Evolutionary conservation across 1,140 invertebrate genomes (phyloP).

Genomic region (Zaprionus taronus): DNA sequence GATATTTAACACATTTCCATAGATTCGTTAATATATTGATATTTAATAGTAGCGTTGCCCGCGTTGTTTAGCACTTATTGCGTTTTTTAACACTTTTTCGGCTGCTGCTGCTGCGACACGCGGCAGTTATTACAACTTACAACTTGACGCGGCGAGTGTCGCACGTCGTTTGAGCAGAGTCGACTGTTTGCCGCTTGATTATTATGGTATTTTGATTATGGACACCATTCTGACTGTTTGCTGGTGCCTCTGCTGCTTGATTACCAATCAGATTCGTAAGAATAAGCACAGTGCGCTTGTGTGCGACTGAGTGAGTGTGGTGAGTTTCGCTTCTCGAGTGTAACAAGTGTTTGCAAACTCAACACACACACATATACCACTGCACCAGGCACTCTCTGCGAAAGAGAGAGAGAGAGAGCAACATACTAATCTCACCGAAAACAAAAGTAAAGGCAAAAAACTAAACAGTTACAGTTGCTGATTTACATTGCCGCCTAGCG

Average conservation of each 20-base stretch:
- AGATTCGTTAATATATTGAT: slow-evolving; percentile 12
- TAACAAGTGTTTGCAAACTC: slow-evolving; percentile 72
- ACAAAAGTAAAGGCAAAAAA: slow-evolving; percentile 17
- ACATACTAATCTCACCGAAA: slow-evolving; percentile 15
- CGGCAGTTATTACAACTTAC: slow-evolving; percentile 61
- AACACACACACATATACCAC: slow-evolving; percentile 27
- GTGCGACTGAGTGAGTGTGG: slow-evolving; percentile 58
- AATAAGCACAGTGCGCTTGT: slow-evolving; percentile 46
- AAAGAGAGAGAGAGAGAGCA: background rate
- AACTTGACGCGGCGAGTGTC: slow-evolving; percentile 72
- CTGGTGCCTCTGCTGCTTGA: slow-evolving; percentile 46
- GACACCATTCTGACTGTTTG: slow-evolving; percentile 63
- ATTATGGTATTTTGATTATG: slow-evolving; percentile 68
- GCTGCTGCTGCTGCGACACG: slow-evolving; percentile 23
- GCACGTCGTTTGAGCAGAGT: slow-evolving; percentile 69
- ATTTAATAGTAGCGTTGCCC: slow-evolving; percentile 9
- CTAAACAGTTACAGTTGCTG: slow-evolving; percentile 7
- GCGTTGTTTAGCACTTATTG: slow-evolving; percentile 39
- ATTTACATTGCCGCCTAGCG: slow-evolving; percentile 13
- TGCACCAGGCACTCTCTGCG: slow-evolving; percentile 33
- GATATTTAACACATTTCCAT: slow-evolving; percentile 40
- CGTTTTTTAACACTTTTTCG: slow-evolving; percentile 6
- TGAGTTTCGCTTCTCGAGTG: slow-evolving; percentile 50
- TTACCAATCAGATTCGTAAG: slow-evolving; percentile 53
- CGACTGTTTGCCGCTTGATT: slow-evolving; percentile 66